Percentiles rank a stretch among this genome's conserved stretches.
Evolutionary conservation across 2,888 invertebrate genomes (phyloP).

Genomic region (Hydrotaea cyrtoneurina): DNA sequence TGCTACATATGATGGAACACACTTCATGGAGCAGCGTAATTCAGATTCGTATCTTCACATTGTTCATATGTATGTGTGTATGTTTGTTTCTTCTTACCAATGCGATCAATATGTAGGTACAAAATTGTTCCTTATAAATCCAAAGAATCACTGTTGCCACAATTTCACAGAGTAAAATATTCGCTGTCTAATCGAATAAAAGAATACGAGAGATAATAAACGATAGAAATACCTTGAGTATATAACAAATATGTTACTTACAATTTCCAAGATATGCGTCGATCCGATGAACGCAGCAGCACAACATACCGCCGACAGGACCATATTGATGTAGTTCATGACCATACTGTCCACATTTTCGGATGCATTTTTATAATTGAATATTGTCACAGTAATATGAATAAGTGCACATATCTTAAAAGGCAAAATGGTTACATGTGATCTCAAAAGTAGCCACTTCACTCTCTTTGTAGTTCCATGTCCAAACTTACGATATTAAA

Average conservation of each 20-base stretch:
- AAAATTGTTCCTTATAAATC: slow-evolving; percentile 29
- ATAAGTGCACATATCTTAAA: slow-evolving; percentile 49
- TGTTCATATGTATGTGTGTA: too few species aligned
- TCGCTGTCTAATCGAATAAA: slow-evolving; percentile 45
- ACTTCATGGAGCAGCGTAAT: too few species aligned
- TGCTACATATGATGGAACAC: too few species aligned
- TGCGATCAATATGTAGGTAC: slow-evolving; percentile 26
- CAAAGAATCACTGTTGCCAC: slow-evolving; percentile 41
- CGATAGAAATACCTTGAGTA: too few species aligned
- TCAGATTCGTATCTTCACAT: too few species aligned
- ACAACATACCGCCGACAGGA: slow-evolving; percentile 53
- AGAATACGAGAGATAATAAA: too few species aligned
- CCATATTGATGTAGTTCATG: slow-evolving; percentile 53
- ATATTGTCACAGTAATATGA: slow-evolving; percentile 39
- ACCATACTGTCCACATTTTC: slow-evolving; percentile 30
- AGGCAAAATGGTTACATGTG: background rate
- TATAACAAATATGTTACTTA: slow-evolving; percentile 24
- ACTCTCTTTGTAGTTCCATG: too few species aligned
- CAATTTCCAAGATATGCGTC: slow-evolving; percentile 43
- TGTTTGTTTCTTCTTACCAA: slow-evolving; percentile 45
- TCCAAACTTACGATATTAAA: slow-evolving; percentile 66
- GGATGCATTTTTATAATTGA: slow-evolving; percentile 9
- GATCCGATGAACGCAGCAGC: slow-evolving; percentile 56
- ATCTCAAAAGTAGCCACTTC: too few species aligned
- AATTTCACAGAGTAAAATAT: slow-evolving; percentile 49